These are phyloP conservation scores for Agonopterix subpropinquella DNA, from an alignment of 2,888 invertebrate species.

Conservation along the genomic window DNA sequence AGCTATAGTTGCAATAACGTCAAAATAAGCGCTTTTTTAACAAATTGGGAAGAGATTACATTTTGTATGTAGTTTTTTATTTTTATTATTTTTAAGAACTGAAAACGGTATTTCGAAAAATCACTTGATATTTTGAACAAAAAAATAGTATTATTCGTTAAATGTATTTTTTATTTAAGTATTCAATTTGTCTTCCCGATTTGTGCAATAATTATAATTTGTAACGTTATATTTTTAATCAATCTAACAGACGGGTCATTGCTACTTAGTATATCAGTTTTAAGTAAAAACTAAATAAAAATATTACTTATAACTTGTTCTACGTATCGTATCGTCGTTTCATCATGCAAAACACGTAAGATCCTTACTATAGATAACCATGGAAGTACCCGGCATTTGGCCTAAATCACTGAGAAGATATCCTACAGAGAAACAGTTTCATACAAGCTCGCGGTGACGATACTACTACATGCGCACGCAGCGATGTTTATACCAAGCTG, in stretches of 20 bases:
- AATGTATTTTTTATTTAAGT: not conserved
- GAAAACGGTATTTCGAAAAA: no score
- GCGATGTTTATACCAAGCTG: no score
- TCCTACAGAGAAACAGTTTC: no score
- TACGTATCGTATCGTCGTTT: no score
- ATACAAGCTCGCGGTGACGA: no score
- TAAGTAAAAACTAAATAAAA: conserved; percentile 4
- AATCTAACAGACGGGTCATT: conserved; percentile 39
- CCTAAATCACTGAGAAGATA: no score
- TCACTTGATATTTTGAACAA: no score
- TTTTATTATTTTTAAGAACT: not conserved
- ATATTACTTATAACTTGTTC: no score
- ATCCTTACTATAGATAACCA: no score
- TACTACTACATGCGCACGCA: no score
- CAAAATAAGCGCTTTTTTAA: conserved; percentile 12
- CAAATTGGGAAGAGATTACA: not conserved
- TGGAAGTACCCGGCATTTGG: no score
- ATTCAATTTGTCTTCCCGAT: conserved; percentile 14
- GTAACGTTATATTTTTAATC: conserved; percentile 25
- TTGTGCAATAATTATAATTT: conserved; percentile 15
- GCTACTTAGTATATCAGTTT: conserved; percentile 31
- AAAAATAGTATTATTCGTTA: not conserved
- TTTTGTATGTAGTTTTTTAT: not conserved
- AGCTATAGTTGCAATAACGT: conserved; percentile 29
- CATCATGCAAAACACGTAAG: no score